These are phyloP conservation scores for Gymnarchus niloticus DNA, from an alignment of 2,113 vertebrate genomes.

Conservation along the genomic window DNA sequence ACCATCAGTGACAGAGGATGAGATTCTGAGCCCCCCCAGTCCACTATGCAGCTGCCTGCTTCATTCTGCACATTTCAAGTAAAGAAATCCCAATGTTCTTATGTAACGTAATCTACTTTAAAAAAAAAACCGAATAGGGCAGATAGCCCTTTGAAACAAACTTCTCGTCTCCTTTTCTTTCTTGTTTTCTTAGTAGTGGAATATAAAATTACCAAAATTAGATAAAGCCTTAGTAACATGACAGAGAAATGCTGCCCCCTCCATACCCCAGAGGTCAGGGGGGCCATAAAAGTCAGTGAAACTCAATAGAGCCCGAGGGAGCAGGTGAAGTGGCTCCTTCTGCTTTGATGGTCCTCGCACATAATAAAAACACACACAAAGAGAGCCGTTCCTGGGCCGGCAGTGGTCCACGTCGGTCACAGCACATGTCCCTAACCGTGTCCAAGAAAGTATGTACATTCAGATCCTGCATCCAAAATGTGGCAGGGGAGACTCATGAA, in stretches of 20 bases:
- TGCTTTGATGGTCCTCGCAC: constrained; percentile 21
- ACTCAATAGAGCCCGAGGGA: constrained; percentile 25
- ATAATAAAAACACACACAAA: constrained; percentile 26
- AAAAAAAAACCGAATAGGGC: constrained; percentile 11
- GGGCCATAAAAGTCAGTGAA: constrained; percentile 27
- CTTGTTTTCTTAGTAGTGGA: constrained; percentile 15
- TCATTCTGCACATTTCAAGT: background rate
- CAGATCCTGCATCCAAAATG: too few relatives aligned
- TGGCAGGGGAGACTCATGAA: background rate
- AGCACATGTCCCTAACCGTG: background rate
- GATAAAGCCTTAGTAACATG: constrained; percentile 33
- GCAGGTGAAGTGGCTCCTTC: constrained; percentile 14
- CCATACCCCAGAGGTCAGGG: constrained; percentile 15
- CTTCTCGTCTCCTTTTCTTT: constrained; percentile 18
- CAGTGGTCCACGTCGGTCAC: background rate
- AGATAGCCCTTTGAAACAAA: constrained; percentile 31
- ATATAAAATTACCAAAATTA: constrained; percentile 38
- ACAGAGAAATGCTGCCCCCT: constrained; percentile 15
- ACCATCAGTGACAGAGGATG: constrained; percentile 13
- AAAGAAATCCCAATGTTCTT: constrained; percentile 12
- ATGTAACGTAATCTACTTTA: constrained; percentile 22
- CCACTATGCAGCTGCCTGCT: constrained; percentile 1
- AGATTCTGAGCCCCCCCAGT: background rate
- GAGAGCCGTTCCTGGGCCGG: background rate
- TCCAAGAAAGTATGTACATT: background rate